Percentiles rank a stretch among this genome's conserved stretches.
These are phyloP conservation scores for Lithosia quadra DNA, from an alignment of 2,888 invertebrate species.

Conservation along the genomic window DNA sequence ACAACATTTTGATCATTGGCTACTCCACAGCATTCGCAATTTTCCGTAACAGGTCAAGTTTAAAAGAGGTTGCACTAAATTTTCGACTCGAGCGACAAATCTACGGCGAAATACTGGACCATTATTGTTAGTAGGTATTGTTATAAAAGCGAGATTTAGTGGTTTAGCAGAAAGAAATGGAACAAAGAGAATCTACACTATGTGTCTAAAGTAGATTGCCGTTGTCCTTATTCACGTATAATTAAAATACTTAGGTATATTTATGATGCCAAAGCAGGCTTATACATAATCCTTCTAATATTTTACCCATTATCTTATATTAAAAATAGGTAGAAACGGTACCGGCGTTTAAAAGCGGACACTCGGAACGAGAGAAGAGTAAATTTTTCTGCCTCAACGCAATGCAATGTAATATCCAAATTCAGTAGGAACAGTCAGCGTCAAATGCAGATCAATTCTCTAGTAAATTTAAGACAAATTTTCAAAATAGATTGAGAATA, in stretches of 20 bases:
- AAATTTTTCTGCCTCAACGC: no score
- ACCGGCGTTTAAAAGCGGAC: no score
- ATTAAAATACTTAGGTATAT: background rate
- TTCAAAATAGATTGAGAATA: no score
- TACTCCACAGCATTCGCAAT: constrained; percentile 52
- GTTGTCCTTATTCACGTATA: background rate
- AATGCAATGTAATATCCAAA: no score
- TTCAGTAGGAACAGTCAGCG: no score
- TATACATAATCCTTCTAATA: background rate
- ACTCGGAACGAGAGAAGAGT: no score
- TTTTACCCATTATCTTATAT: background rate
- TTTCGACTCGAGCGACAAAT: constrained; percentile 74
- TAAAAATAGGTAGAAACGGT: background rate
- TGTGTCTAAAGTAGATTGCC: background rate
- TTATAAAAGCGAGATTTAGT: constrained; percentile 60
- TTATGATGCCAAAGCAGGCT: background rate
- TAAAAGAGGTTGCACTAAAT: constrained; percentile 79
- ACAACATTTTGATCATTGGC: constrained; percentile 8
- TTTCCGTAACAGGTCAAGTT: constrained; percentile 72
- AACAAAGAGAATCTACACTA: constrained; percentile 26
- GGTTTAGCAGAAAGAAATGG: constrained; percentile 31
- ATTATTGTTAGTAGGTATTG: constrained; percentile 70
- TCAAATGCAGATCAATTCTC: no score
- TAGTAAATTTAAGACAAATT: no score
- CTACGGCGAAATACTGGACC: constrained; percentile 68